These are phyloP conservation scores for Epistrophella euchroma DNA, from an alignment of 2,888 invertebrate species.

Conservation along the genomic window DNA sequence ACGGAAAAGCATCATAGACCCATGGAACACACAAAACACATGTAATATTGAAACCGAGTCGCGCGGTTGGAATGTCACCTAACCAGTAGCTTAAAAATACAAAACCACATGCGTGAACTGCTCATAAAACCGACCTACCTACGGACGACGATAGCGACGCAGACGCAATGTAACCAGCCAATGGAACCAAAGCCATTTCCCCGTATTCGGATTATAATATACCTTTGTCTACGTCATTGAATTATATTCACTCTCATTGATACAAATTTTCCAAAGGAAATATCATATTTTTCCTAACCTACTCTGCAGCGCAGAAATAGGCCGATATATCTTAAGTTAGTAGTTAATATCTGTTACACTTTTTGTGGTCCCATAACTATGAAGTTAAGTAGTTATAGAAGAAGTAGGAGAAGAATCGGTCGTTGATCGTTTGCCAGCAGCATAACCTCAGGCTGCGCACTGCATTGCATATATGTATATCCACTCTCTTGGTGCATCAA, in stretches of 20 bases:
- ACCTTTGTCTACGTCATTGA: slow-evolving; percentile 36
- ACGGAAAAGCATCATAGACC: background rate
- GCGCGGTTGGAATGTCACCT: slow-evolving; percentile 52
- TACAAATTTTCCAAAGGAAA: slow-evolving; percentile 56
- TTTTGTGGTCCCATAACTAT: slow-evolving; percentile 36
- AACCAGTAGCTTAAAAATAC: slow-evolving; percentile 45
- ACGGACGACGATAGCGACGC: background rate
- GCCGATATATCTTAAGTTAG: slow-evolving; percentile 37
- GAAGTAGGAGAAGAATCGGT: slow-evolving; percentile 57
- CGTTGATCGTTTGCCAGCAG: slow-evolving; percentile 51
- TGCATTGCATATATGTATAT: too few relatives aligned
- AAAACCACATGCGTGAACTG: slow-evolving; percentile 63
- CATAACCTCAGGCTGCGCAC: too few relatives aligned
- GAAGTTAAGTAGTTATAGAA: background rate
- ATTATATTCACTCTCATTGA: slow-evolving; percentile 43
- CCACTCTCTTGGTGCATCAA: slow-evolving; percentile 47
- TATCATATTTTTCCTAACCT: slow-evolving; percentile 56
- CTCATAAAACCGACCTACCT: slow-evolving; percentile 6
- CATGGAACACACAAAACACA: slow-evolving; percentile 28
- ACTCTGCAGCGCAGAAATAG: slow-evolving; percentile 41
- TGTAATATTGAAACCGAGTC: slow-evolving; percentile 36
- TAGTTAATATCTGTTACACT: slow-evolving; percentile 62
- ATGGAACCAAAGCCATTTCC: slow-evolving; percentile 46
- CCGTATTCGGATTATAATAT: background rate
- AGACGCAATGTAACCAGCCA: slow-evolving; percentile 7